Conservation (phyloP, 2,797 vertebrate species). For the Pipistrellus pipistrellus region DNA sequence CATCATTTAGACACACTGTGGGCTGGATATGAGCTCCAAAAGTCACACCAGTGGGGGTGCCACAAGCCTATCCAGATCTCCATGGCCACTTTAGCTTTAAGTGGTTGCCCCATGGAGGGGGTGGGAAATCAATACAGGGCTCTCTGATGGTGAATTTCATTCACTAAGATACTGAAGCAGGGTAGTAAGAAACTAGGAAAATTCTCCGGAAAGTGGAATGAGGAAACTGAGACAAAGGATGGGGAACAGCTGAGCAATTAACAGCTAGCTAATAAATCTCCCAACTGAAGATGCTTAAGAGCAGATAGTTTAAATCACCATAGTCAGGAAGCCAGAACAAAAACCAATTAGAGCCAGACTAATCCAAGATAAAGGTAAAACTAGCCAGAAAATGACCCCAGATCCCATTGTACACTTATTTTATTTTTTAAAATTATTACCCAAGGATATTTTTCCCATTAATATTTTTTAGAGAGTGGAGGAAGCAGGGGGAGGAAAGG, state of each 20-base stretch:
- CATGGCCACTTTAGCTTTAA: background rate
- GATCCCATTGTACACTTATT: background rate
- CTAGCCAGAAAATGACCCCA: background rate
- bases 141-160: background rate
- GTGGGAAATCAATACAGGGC: background rate
- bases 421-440: no score
- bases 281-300: background rate
- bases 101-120: background rate
- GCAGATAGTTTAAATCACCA: background rate
- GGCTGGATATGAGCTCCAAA: background rate
- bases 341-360: background rate
- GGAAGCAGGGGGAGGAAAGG: no score
- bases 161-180: background rate
- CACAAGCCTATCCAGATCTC: background rate
- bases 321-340: background rate
- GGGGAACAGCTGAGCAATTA: background rate
- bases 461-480: no score
- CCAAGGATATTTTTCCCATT: background rate
- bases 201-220: background rate
- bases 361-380: background rate
- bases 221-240: background rate
- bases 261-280: background rate
- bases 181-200: background rate
- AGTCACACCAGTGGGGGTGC: background rate
- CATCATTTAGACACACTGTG: conserved; percentile 15